Percentiles rank a stretch among this genome's conserved stretches.
phyloP scores from a whole-genome alignment of 2,113 vertebrate genomes.

The Morone saxatilis region DNA sequence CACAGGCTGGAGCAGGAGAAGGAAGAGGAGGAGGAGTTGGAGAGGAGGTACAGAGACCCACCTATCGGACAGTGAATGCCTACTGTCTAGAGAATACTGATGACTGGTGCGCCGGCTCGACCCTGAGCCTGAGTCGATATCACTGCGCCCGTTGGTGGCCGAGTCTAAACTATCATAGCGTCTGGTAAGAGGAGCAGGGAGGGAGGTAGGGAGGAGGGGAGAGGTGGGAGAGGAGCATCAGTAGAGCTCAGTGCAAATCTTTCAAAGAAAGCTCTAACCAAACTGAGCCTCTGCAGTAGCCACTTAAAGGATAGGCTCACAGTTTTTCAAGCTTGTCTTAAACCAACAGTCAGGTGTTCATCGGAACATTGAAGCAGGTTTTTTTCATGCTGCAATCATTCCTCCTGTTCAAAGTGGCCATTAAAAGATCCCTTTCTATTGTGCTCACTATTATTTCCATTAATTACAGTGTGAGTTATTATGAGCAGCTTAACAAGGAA shows the following conservation, averaged over 20 bases:
- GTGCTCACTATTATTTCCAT: no score
- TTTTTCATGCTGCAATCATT: constrained; percentile 12
- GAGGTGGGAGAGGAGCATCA: constrained; percentile 86
- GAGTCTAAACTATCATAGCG: constrained; percentile 95
- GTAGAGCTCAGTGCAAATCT: constrained; percentile 75
- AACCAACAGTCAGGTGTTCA: constrained; percentile 4
- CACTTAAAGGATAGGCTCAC: constrained; percentile 11
- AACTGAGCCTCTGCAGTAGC: constrained; percentile 37
- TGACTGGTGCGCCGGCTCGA: constrained; percentile 91
- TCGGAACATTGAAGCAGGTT: not conserved
- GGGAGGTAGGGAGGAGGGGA: constrained; percentile 63
- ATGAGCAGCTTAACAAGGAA: no score
- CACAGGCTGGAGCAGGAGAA: constrained; percentile 85
- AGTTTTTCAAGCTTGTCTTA: constrained; percentile 5
- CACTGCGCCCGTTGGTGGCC: constrained; percentile 92
- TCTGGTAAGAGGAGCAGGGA: constrained; percentile 85
- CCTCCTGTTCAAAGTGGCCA: not conserved
- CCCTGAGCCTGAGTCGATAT: constrained; percentile 93
- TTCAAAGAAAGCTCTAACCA: constrained; percentile 62
- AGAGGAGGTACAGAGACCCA: constrained; percentile 88
- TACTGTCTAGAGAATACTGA: constrained; percentile 95
- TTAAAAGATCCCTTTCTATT: not conserved
- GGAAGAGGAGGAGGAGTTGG: constrained; percentile 64
- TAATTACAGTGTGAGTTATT: no score
- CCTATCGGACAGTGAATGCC: constrained; percentile 92